Conservation (phyloP, 2,113 vertebrate genomes). For the Prunella fulvescens region DNA sequence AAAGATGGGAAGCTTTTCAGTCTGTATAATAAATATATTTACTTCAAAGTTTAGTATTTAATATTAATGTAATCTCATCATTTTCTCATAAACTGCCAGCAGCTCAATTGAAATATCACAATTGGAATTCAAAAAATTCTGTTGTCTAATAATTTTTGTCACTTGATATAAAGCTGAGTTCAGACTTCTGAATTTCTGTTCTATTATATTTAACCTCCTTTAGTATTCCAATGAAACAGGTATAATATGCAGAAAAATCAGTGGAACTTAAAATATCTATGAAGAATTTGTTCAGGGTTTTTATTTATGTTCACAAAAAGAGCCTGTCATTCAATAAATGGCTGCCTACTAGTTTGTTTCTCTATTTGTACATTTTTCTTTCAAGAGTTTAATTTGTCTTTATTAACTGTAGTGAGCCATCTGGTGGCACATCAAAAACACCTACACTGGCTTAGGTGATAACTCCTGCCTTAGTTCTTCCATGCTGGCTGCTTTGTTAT, state of each 20-base stretch:
- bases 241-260: neutral
- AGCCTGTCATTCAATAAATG: neutral
- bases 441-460: neutral
- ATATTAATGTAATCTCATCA: neutral
- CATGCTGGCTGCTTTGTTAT: neutral
- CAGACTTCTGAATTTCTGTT: neutral
- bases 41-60: neutral
- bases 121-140: neutral
- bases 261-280: neutral
- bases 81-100: neutral
- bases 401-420: neutral
- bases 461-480: neutral
- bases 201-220: neutral
- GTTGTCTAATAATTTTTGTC: neutral
- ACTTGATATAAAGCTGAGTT: neutral
- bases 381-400: neutral
- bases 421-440: constrained; percentile 14
- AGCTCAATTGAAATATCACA: neutral
- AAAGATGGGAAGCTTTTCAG: neutral
- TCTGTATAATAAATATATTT: neutral
- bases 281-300: neutral
- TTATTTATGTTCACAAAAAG: neutral
- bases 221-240: neutral
- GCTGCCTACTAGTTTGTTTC: neutral
- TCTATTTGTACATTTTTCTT: neutral